Evolutionary conservation across 2,797 vertebrate species (phyloP).

Genomic region (Geotrypetes seraphini): DNA sequence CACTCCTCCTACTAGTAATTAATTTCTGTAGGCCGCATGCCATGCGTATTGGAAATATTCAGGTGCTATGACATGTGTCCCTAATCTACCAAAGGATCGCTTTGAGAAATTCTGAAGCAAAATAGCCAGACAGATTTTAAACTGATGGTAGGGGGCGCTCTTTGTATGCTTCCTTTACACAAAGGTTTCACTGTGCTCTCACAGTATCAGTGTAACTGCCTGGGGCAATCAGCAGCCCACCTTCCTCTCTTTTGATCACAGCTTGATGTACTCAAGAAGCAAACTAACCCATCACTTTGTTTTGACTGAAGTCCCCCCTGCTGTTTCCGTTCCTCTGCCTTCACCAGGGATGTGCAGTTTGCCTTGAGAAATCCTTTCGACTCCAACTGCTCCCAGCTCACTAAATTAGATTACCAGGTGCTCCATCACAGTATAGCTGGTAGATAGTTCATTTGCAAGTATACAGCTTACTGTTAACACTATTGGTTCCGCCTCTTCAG

Average conservation of each 20-base stretch:
- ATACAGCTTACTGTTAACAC: slow-evolving; percentile 14
- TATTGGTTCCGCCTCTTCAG: slow-evolving; percentile 5
- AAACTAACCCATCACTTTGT: slow-evolving; percentile 10
- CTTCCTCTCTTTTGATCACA: slow-evolving; percentile 1
- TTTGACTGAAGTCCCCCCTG: slow-evolving; percentile 5
- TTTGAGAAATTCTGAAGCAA: background rate
- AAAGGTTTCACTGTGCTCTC: slow-evolving; percentile 14
- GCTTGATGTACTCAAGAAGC: slow-evolving; percentile 2
- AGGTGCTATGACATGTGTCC: too few species aligned
- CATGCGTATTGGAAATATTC: too few species aligned
- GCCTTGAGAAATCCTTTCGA: slow-evolving; percentile 9
- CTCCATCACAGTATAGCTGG: background rate
- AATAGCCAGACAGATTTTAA: background rate
- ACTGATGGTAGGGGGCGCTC: slow-evolving; percentile 6
- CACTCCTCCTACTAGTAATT: too few species aligned
- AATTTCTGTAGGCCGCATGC: too few species aligned
- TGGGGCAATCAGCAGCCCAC: background rate
- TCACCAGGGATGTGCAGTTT: slow-evolving; percentile 7
- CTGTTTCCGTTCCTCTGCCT: background rate
- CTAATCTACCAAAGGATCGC: too few species aligned
- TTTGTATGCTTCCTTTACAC: slow-evolving; percentile 22
- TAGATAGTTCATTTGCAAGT: slow-evolving; percentile 10
- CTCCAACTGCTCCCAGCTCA: slow-evolving; percentile 1
- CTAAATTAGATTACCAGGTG: background rate
- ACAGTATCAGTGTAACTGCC: background rate